A percentile compares a stretch with the other conserved stretches of the same genome.
phyloP scores from a whole-genome alignment of 2,113 vertebrate genomes.

The Elephantulus edwardii region DNA sequence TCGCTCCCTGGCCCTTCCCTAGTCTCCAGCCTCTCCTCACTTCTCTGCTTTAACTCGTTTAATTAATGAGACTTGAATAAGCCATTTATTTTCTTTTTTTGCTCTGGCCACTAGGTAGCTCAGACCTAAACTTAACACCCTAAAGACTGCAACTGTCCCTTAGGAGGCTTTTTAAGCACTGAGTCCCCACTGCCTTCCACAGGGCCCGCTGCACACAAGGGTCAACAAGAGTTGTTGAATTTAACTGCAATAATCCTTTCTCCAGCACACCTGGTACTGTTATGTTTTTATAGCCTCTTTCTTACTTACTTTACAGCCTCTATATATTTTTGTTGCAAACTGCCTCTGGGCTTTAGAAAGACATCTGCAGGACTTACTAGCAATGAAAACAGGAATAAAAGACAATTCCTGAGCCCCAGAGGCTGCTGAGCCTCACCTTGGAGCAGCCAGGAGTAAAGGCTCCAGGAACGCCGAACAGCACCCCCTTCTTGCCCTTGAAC shows the following conservation, averaged over 20 bases:
- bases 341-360: neutral
- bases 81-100: neutral
- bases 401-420: neutral
- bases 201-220: neutral
- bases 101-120: neutral
- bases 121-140: neutral
- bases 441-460: constrained; percentile 93
- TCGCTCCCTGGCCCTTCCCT: fast-evolving
- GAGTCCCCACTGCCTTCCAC: neutral
- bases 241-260: neutral
- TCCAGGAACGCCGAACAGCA: constrained; percentile 93
- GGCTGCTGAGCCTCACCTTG: constrained; percentile 82
- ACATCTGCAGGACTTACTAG: fast-evolving
- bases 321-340: neutral
- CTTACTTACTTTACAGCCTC: neutral
- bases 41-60: no score
- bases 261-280: neutral
- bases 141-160: neutral
- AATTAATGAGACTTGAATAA: neutral
- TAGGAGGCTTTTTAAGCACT: neutral
- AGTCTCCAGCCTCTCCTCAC: neutral
- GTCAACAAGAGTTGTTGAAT: neutral
- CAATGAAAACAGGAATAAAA: neutral
- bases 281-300: neutral
- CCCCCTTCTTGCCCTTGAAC: constrained; percentile 91